Percentiles rank a stretch among this genome's conserved stretches.
Conservation (phyloP, 2,113 vertebrate genomes). For the Spea bombifrons region DNA sequence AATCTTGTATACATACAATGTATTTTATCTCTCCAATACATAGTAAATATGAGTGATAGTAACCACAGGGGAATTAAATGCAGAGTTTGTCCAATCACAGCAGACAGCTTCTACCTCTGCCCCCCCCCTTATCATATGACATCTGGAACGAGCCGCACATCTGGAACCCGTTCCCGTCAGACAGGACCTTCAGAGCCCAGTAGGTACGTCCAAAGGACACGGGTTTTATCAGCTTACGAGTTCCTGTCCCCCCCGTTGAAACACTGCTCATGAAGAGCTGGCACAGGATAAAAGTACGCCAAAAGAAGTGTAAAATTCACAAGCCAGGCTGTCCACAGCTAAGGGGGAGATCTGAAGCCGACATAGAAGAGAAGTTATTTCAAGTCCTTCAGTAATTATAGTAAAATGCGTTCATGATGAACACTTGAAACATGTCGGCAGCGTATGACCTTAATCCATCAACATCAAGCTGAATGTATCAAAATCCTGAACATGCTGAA, state of each 20-base stretch:
- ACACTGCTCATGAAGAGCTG: slow-evolving; percentile 5
- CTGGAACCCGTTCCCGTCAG: neutral
- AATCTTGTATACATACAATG: too few relatives aligned
- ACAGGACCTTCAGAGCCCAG: neutral
- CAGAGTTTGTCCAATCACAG: too few relatives aligned
- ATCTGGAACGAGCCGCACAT: neutral
- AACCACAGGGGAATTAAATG: too few relatives aligned
- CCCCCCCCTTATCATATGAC: neutral
- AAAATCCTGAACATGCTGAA: neutral
- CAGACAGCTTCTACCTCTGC: neutral
- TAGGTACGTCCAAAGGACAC: neutral
- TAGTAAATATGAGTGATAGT: too few relatives aligned
- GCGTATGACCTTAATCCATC: slow-evolving; percentile 40
- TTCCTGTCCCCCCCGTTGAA: neutral
- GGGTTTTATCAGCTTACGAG: neutral
- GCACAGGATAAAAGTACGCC: slow-evolving; percentile 20
- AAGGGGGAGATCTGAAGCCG: neutral
- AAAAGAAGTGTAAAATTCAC: slow-evolving; percentile 26
- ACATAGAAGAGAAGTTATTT: slow-evolving; percentile 14
- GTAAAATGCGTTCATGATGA: slow-evolving; percentile 24
- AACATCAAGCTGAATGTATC: slow-evolving; percentile 7
- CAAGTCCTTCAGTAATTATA: slow-evolving; percentile 26
- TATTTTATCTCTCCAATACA: too few relatives aligned
- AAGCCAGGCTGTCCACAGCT: neutral
- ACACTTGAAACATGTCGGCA: slow-evolving; percentile 39